Conservation (phyloP, 1,140 invertebrate genomes). For the Drosophila nigromelanica region DNA sequence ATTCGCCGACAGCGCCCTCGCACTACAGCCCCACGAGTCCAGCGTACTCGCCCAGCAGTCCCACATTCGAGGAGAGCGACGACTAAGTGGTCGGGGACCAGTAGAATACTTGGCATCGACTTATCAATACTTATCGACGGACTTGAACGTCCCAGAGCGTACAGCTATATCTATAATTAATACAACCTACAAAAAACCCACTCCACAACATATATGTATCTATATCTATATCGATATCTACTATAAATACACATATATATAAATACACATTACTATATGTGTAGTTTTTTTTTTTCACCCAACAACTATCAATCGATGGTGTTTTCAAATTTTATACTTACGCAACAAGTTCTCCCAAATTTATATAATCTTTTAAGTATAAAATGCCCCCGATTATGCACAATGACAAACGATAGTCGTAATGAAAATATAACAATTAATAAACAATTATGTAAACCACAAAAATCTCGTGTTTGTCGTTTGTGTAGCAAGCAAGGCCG, state of each 20-base stretch:
- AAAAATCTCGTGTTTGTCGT: neutral
- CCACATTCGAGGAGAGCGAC: conserved; percentile 78
- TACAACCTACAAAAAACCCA: neutral
- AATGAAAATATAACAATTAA: conserved; percentile 6
- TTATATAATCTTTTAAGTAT: neutral
- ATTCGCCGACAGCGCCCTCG: conserved; percentile 90
- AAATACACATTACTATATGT: neutral
- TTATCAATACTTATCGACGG: conserved; percentile 15
- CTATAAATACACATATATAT: neutral
- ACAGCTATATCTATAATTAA: conserved; percentile 5
- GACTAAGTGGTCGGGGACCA: conserved; percentile 43
- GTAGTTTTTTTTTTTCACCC: conserved; percentile 2
- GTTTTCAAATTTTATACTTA: conserved; percentile 8
- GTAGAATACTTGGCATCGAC: conserved; percentile 17
- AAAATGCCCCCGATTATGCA: neutral
- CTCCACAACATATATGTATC: conserved; percentile 2
- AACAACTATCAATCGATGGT: neutral
- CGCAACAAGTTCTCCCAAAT: neutral
- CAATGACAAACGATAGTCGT: conserved; percentile 14
- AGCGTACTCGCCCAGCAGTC: conserved; percentile 88
- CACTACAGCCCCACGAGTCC: conserved; percentile 92
- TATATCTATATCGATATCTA: conserved; percentile 12
- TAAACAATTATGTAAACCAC: conserved; percentile 4
- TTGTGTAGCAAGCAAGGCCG: no score
- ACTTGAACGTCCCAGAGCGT: neutral